A percentile compares a stretch with the other conserved stretches of the same genome.
Conservation (phyloP, 2,888 invertebrate genomes). For the Tachina lurida region DNA sequence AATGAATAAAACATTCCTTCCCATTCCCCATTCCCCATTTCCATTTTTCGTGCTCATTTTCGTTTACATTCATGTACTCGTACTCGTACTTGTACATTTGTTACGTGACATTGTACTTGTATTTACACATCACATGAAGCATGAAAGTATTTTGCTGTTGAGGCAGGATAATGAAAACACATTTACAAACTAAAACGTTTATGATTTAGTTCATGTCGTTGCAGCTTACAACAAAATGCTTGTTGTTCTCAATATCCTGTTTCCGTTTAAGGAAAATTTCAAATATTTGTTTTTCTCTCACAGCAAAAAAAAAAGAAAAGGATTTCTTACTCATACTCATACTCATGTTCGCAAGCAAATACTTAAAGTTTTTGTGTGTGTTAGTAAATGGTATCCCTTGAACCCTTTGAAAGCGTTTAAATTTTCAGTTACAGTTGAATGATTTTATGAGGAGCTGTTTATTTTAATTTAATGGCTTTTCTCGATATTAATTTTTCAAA, state of each 20-base stretch:
- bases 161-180: slow-evolving; percentile 54
- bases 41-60: neutral
- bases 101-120: slow-evolving; percentile 60
- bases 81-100: slow-evolving; percentile 11
- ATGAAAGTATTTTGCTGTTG: slow-evolving; percentile 53
- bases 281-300: slow-evolving; percentile 51
- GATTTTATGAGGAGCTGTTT: slow-evolving; percentile 37
- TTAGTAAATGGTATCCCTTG: neutral
- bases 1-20: slow-evolving; percentile 42
- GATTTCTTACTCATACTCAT: neutral
- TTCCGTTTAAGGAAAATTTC: slow-evolving; percentile 56
- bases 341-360: neutral
- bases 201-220: slow-evolving; percentile 50
- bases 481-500: neutral
- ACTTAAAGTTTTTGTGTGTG: slow-evolving; percentile 7
- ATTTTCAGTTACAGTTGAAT: slow-evolving; percentile 38
- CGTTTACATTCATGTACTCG: too few species aligned
- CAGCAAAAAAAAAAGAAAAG: neutral
- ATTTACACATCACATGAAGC: slow-evolving; percentile 58
- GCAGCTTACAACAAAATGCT: slow-evolving; percentile 57
- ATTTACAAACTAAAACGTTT: slow-evolving; percentile 32
- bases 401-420: slow-evolving; percentile 49
- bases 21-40: neutral
- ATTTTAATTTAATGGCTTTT: slow-evolving; percentile 32
- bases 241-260: slow-evolving; percentile 63